Conservation (phyloP, 1,140 invertebrate species). For the Marisa cornuarietis region DNA sequence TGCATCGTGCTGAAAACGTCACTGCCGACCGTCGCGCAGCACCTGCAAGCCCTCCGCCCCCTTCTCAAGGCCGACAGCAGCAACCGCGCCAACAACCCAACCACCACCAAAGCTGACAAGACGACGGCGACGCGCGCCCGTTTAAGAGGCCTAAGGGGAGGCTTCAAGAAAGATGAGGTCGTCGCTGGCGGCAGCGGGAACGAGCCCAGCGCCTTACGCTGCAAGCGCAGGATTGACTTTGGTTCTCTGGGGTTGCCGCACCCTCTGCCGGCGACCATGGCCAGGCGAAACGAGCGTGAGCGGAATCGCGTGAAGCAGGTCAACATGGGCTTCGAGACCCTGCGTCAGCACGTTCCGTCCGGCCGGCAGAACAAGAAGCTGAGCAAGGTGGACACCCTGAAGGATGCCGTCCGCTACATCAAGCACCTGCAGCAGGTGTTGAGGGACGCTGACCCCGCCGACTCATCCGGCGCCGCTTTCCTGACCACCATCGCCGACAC, state of each 20-base stretch:
- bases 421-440: slow-evolving; percentile 83
- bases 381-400: slow-evolving; percentile 91
- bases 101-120: not conserved
- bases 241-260: slow-evolving; percentile 45
- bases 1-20: slow-evolving; percentile 20
- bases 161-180: too few relatives aligned
- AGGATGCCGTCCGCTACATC: slow-evolving; percentile 94
- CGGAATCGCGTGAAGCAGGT: slow-evolving; percentile 94
- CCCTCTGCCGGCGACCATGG: slow-evolving; percentile 78
- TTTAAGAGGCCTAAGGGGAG: too few relatives aligned
- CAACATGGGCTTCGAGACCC: slow-evolving; percentile 71
- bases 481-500: slow-evolving; percentile 22
- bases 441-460: slow-evolving; percentile 64
- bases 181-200: slow-evolving; percentile 28
- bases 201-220: slow-evolving; percentile 24
- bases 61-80: slow-evolving; percentile 17
- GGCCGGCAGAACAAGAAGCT: slow-evolving; percentile 60
- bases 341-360: slow-evolving; percentile 54
- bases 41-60: slow-evolving; percentile 18
- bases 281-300: slow-evolving; percentile 90
- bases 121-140: not conserved
- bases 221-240: slow-evolving; percentile 56
- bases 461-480: slow-evolving; percentile 13
- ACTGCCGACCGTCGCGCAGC: slow-evolving; percentile 13
- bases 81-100: slow-evolving; percentile 12